A percentile compares a stretch with the other conserved stretches of the same genome.
Conservation (phyloP, 2,888 invertebrate genomes). For the Tachystola acroxantha region DNA sequence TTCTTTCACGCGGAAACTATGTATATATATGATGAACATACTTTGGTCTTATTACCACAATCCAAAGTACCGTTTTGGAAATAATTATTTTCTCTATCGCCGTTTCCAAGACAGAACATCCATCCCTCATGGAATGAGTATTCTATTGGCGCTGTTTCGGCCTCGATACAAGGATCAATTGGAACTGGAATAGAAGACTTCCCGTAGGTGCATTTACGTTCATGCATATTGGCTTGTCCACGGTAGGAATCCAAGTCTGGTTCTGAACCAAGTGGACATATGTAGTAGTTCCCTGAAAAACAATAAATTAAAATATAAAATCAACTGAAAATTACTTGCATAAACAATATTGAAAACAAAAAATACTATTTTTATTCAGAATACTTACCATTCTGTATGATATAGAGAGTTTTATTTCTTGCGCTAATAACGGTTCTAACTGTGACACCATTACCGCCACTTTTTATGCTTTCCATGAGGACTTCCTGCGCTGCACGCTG, state of each 20-base stretch:
- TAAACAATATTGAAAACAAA: too few species aligned
- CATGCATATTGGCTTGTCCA: constrained; percentile 64
- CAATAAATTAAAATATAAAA: too few species aligned
- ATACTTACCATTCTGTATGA: constrained; percentile 60
- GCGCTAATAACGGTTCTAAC: constrained; percentile 57
- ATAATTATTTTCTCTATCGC: constrained; percentile 66
- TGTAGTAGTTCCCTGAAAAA: constrained; percentile 54
- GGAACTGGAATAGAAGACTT: constrained; percentile 44
- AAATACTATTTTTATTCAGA: too few species aligned
- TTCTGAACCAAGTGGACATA: constrained; percentile 59
- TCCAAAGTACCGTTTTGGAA: constrained; percentile 67
- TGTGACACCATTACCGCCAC: constrained; percentile 65
- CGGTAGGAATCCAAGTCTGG: constrained; percentile 63
- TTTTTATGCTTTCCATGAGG: constrained; percentile 69
- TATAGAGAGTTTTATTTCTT: constrained; percentile 47
- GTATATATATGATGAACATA: too few species aligned
- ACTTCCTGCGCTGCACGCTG: constrained; percentile 67
- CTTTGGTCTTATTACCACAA: constrained; percentile 67
- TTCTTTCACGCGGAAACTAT: too few species aligned
- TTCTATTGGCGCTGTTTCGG: constrained; percentile 67
- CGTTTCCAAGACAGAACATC: constrained; percentile 70
- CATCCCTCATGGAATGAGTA: constrained; percentile 69
- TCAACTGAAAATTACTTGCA: too few species aligned
- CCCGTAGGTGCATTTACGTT: constrained; percentile 59
- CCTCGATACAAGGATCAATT: constrained; percentile 66